Evolutionary conservation across 2,797 vertebrate species (phyloP), one percentile per base, ranked within the genome.

Genomic region (Microctenopoma steveboyesi): DNA sequence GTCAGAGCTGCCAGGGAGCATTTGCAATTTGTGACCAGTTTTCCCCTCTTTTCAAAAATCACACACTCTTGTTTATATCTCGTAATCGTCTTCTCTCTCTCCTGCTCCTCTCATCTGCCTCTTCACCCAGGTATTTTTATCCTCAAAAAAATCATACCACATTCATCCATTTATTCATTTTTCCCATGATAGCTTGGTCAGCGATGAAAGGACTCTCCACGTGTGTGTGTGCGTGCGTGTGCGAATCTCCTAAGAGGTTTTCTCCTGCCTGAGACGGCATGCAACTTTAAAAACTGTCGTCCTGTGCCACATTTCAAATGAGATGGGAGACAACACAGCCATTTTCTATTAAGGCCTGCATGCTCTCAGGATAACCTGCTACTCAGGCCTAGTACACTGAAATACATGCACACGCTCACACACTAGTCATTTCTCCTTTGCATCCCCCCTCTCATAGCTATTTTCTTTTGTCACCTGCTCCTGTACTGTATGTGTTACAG

Each of bases 121-220:
- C 68, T 74, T 74, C 33, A 61, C n/a, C 49, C 54, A 73, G 55
- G 65, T 76, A 54, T 62, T 76, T 64, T 49, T 25, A 27, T 60
- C 65, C 39, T 74, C 53, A 67, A 64, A 79, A 67, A 64, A 79
- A 82, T 82, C 70, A 66, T 39, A 46, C 63, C 72, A 76, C 62
- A 78, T 83, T 74, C 75, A 83, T 85, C 75, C 64, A 80, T 90
- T 85, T 85, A 85, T 86, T 87, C 69, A 84, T 86, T 79, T 74
- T 70, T 59, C 42, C 65, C 62, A 45, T 72, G 73, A 81, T 72
- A 80, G 64, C 61, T 72, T 69, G 70, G 80, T 86, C 85, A 84
- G 55, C 18, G 4, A 52, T 70, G 10, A 75, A 53, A 56, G 45
- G 47, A 68, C 50, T 6, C 30, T 42, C 2, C 30, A 3, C 10